A percentile compares a stretch with the other conserved stretches of the same genome.
Conservation (phyloP, 1,140 invertebrate species). For the Schlechtendalia chinensis region DNA sequence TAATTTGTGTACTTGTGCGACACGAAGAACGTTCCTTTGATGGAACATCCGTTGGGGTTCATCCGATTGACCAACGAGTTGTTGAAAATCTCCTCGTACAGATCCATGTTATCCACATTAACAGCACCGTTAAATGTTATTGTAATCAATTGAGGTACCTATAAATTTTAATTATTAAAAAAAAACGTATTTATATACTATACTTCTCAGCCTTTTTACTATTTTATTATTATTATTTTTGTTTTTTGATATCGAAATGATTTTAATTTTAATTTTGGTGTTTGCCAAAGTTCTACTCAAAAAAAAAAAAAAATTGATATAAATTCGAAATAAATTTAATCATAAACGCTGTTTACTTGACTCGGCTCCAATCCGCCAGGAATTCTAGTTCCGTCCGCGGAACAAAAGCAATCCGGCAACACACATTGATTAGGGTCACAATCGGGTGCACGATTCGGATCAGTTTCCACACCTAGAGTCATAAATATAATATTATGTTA, state of each 20-base stretch:
- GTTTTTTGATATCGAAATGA: neutral
- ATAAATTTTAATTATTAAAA: neutral
- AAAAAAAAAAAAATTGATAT: neutral
- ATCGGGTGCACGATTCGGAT: slow-evolving; percentile 84
- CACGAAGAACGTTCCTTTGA: slow-evolving; percentile 91
- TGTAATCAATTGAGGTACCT: slow-evolving; percentile 90
- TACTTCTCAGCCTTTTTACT: too few relatives aligned
- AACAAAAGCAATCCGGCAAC: slow-evolving; percentile 91
- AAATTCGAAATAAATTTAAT: neutral
- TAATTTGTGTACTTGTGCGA: slow-evolving; percentile 97
- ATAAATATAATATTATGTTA: slow-evolving; percentile 40
- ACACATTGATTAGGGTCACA: slow-evolving; percentile 85
- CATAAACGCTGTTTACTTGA: slow-evolving; percentile 58
- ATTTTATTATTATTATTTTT: too few relatives aligned
- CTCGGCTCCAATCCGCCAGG: slow-evolving; percentile 77
- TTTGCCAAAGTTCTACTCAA: neutral
- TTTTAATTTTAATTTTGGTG: neutral
- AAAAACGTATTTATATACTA: too few relatives aligned
- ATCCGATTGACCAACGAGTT: slow-evolving; percentile 65
- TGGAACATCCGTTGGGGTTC: slow-evolving; percentile 92
- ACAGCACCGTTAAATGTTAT: slow-evolving; percentile 92
- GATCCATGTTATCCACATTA: slow-evolving; percentile 90
- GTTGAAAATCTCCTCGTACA: slow-evolving; percentile 88
- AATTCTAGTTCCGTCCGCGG: slow-evolving; percentile 85
- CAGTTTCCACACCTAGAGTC: slow-evolving; percentile 75